Percentiles rank a stretch among this genome's conserved stretches.
Conservation (phyloP, 2,888 invertebrate species). For the Parnassius smintheus region DNA sequence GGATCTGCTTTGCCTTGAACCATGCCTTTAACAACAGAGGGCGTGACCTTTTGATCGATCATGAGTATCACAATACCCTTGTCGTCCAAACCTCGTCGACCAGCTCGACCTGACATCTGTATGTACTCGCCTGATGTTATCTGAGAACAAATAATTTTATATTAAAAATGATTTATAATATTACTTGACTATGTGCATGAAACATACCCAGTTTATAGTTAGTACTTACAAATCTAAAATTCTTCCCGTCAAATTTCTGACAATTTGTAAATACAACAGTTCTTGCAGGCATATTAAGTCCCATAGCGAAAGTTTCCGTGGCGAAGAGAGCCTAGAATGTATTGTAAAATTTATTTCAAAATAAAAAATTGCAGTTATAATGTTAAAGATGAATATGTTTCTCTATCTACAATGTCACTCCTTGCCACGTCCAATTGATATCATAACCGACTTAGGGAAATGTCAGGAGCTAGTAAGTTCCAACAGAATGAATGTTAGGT, state of each 20-base stretch:
- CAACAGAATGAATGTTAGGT: no score
- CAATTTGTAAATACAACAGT: constrained; percentile 98
- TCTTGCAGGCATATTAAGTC: constrained; percentile 99
- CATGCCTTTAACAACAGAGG: constrained; percentile 86
- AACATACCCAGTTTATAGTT: background rate
- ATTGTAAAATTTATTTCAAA: background rate
- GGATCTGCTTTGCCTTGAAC: constrained; percentile 97
- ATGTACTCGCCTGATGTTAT: constrained; percentile 99
- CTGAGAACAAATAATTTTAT: constrained; percentile 48
- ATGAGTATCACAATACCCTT: constrained; percentile 98
- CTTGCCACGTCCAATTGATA: no score
- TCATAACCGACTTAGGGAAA: no score
- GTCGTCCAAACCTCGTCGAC: constrained; percentile 97
- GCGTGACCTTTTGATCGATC: constrained; percentile 98
- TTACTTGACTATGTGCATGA: no score
- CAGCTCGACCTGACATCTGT: constrained; percentile 99
- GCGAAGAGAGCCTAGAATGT: constrained; percentile 92
- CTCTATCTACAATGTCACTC: no score
- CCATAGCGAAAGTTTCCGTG: constrained; percentile 99
- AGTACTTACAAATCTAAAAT: constrained; percentile 91
- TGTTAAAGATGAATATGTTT: no score
- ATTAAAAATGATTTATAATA: no score
- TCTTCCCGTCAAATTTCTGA: constrained; percentile 98
- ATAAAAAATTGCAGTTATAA: no score
- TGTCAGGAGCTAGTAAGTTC: no score